These are phyloP conservation scores for Dascyllus trimaculatus DNA, from an alignment of 2,113 vertebrate genomes.

Conservation along the genomic window DNA sequence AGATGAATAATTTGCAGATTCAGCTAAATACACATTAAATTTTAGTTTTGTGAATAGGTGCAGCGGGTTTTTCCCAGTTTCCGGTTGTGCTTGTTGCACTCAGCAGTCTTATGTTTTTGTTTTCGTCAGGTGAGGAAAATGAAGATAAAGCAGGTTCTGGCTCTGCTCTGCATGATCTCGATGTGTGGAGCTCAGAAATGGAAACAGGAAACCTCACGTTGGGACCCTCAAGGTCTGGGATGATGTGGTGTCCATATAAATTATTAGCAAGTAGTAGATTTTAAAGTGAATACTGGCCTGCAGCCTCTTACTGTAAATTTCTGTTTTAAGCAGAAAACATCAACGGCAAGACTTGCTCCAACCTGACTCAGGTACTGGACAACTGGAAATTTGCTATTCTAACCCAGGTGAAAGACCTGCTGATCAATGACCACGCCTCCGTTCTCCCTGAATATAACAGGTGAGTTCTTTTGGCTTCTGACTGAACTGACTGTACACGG, in stretches of 20 bases:
- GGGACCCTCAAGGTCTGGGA: conserved; percentile 65
- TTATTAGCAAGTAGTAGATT: neutral
- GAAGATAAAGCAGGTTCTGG: conserved; percentile 62
- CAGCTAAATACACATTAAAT: no score
- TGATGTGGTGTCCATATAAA: neutral
- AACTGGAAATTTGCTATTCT: conserved; percentile 93
- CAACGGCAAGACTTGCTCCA: conserved; percentile 84
- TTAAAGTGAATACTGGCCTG: neutral
- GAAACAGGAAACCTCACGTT: conserved; percentile 68
- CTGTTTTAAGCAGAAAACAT: conserved; percentile 66
- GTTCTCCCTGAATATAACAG: conserved; percentile 91
- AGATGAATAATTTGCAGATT: no score
- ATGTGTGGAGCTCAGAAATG: conserved; percentile 70
- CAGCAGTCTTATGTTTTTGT: neutral
- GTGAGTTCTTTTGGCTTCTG: conserved; percentile 71
- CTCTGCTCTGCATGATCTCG: conserved; percentile 75
- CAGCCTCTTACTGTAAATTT: neutral
- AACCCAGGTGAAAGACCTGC: conserved; percentile 88
- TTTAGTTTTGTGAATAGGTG: no score
- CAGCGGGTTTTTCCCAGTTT: neutral
- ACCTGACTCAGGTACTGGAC: conserved; percentile 90
- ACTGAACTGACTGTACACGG: neutral
- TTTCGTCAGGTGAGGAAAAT: conserved; percentile 38
- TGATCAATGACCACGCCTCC: conserved; percentile 87
- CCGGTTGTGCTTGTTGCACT: neutral